Percentiles rank a stretch among this genome's conserved stretches.
Evolutionary conservation across 2,113 vertebrate genomes (phyloP).

Genomic region (Stegastes partitus): DNA sequence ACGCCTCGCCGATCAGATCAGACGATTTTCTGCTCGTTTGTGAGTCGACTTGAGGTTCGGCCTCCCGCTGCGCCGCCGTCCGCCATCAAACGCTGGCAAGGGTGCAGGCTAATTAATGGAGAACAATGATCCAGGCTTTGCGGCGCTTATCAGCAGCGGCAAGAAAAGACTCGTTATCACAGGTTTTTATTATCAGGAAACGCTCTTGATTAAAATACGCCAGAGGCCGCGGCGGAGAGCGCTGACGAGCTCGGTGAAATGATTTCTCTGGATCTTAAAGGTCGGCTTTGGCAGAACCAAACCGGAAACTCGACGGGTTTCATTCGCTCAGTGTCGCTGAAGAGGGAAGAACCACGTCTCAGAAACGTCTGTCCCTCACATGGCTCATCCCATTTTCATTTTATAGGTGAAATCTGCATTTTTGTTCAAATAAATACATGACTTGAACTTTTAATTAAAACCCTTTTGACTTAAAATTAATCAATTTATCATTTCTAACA

Average conservation of each 20-base stretch:
- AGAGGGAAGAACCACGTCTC: too few relatives aligned
- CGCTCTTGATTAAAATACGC: conserved; percentile 45
- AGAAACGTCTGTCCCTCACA: too few relatives aligned
- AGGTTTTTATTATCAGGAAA: conserved; percentile 53
- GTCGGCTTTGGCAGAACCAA: background rate
- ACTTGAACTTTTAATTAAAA: too few relatives aligned
- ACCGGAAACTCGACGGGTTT: background rate
- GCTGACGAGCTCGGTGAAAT: background rate
- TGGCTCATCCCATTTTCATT: too few relatives aligned
- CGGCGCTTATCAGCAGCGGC: conserved; percentile 41
- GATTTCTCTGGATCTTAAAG: background rate
- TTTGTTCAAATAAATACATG: too few relatives aligned
- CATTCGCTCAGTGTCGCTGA: too few relatives aligned
- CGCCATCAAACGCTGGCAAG: conserved; percentile 31
- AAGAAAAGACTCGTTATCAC: conserved; percentile 46
- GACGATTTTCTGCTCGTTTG: background rate
- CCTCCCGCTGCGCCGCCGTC: background rate
- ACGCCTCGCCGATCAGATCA: background rate
- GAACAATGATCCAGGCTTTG: conserved; percentile 61
- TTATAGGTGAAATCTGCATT: too few relatives aligned
- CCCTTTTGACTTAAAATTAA: too few relatives aligned
- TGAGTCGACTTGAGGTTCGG: conserved; percentile 27
- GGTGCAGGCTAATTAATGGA: conserved; percentile 66
- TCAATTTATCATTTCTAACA: too few relatives aligned
- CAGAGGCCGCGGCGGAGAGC: background rate